phyloP scores from a whole-genome alignment of 2,797 vertebrate species.

The Tadarida brasiliensis region DNA sequence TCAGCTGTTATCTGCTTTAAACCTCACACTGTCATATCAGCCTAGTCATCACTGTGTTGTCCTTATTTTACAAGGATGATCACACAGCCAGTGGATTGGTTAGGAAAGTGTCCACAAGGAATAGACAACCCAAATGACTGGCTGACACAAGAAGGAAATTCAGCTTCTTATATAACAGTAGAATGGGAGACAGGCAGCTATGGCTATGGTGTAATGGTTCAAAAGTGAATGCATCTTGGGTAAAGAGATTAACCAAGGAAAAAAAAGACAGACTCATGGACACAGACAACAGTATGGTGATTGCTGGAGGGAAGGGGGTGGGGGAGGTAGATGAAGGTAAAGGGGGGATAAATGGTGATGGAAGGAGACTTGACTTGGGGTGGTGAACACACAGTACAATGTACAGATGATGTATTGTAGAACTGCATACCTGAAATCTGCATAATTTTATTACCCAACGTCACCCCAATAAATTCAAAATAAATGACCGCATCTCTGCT shows the following conservation, averaged over 20 bases:
- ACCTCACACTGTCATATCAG: background rate
- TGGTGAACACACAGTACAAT: too few relatives aligned
- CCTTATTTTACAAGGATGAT: constrained; percentile 3
- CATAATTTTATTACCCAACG: too few relatives aligned
- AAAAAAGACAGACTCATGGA: background rate
- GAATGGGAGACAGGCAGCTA: background rate
- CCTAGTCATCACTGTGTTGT: background rate
- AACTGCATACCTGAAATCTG: too few relatives aligned
- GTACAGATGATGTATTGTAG: too few relatives aligned
- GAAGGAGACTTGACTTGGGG: background rate
- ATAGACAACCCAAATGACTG: background rate
- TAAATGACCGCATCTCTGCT: background rate
- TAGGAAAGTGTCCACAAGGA: background rate
- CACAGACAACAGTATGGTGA: background rate
- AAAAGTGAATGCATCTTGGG: background rate
- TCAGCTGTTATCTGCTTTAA: background rate
- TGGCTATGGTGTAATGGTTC: background rate
- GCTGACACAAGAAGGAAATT: background rate
- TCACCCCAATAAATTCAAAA: too few relatives aligned
- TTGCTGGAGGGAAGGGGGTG: background rate
- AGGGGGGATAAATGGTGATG: background rate
- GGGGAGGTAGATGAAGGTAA: background rate
- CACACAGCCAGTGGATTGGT: background rate
- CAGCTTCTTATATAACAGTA: background rate
- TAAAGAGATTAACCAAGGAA: background rate